Percentiles rank a stretch among this genome's conserved stretches.
These are phyloP conservation scores for Perca flavescens DNA, from an alignment of 2,113 vertebrate species.

Conservation along the genomic window DNA sequence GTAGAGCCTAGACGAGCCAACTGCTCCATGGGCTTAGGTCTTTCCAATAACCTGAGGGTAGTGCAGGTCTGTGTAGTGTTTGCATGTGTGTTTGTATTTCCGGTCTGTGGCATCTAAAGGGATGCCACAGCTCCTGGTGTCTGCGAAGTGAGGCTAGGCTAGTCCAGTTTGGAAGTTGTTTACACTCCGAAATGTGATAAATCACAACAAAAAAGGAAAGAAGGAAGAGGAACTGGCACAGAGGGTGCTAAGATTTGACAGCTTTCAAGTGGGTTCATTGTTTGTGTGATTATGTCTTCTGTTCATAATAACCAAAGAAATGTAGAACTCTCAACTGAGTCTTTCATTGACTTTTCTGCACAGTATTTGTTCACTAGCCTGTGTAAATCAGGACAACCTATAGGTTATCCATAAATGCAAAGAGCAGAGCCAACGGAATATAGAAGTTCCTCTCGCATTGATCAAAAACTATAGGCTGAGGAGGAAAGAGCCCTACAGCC, in stretches of 20 bases:
- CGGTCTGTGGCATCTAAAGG: slow-evolving; percentile 64
- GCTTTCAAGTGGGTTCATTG: slow-evolving; percentile 55
- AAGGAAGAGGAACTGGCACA: slow-evolving; percentile 50
- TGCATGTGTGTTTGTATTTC: slow-evolving; percentile 41
- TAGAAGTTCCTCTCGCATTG: background rate
- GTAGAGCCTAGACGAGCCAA: slow-evolving; percentile 53
- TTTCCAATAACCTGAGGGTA: slow-evolving; percentile 69
- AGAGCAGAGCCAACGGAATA: background rate
- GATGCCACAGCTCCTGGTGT: slow-evolving; percentile 65
- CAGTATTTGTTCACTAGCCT: slow-evolving; percentile 52
- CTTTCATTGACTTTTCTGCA: slow-evolving; percentile 33
- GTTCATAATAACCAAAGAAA: slow-evolving; percentile 31
- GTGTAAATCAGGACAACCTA: slow-evolving; percentile 39
- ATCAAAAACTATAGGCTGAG: slow-evolving; percentile 4
- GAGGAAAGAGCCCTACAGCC: slow-evolving; percentile 10
- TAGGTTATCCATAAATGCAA: slow-evolving; percentile 23
- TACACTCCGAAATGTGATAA: slow-evolving; percentile 63
- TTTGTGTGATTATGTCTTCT: slow-evolving; percentile 49
- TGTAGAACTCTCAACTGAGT: slow-evolving; percentile 12
- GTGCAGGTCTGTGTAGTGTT: slow-evolving; percentile 52
- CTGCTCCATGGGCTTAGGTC: slow-evolving; percentile 57
- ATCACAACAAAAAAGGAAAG: slow-evolving; percentile 51
- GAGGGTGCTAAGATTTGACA: slow-evolving; percentile 59
- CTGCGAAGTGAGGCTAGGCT: slow-evolving; percentile 41
- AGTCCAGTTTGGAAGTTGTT: slow-evolving; percentile 57